These are phyloP conservation scores for Lochmaea capreae DNA, from an alignment of 2,888 invertebrate genomes.

Conservation along the genomic window DNA sequence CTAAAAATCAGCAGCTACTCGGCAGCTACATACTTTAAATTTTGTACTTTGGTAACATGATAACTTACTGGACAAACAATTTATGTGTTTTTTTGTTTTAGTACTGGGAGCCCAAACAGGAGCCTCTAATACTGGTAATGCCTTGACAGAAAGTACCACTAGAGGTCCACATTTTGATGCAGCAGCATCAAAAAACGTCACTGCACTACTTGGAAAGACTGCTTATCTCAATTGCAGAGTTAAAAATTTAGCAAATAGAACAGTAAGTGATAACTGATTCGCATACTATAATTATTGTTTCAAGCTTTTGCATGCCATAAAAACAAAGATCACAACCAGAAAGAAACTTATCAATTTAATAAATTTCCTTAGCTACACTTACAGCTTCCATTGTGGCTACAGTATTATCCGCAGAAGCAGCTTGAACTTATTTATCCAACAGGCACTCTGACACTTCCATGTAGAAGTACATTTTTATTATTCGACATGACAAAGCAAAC, in stretches of 20 bases:
- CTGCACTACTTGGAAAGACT: slow-evolving; percentile 88
- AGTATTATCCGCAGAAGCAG: no score
- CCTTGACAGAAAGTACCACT: slow-evolving; percentile 58
- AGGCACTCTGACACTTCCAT: no score
- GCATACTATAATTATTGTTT: background rate
- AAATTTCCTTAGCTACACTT: background rate
- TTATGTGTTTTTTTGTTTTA: slow-evolving; percentile 1
- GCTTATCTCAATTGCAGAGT: slow-evolving; percentile 91
- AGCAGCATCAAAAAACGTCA: slow-evolving; percentile 70
- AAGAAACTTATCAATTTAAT: background rate
- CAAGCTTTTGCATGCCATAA: slow-evolving; percentile 18
- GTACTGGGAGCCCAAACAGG: slow-evolving; percentile 43
- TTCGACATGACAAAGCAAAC: no score
- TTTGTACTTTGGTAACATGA: no score
- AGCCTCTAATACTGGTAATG: slow-evolving; percentile 53
- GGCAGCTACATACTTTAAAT: no score
- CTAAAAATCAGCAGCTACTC: no score
- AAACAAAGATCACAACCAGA: background rate
- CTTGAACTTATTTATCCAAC: no score
- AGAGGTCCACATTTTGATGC: slow-evolving; percentile 65
- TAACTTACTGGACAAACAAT: no score
- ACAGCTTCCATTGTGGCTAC: background rate
- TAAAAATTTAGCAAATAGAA: slow-evolving; percentile 91
- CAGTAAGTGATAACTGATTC: slow-evolving; percentile 73
- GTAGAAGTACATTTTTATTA: no score